phyloP scores from a whole-genome alignment of 1,140 invertebrate species.

The Olivierus martensii region DNA sequence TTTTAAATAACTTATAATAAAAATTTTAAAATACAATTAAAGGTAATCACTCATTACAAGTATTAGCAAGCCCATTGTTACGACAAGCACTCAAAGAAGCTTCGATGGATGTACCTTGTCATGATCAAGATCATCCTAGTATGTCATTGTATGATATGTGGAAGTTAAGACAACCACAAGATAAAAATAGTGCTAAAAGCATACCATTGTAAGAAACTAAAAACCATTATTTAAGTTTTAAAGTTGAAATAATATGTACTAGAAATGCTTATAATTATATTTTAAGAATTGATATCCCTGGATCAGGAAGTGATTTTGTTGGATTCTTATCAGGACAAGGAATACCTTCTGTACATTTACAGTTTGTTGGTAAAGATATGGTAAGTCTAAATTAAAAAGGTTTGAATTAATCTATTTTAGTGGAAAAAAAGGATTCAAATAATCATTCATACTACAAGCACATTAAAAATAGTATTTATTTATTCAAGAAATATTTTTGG shows the following conservation, averaged over 20 bases:
- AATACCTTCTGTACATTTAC: conserved; percentile 20
- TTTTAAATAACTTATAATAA: too few species aligned
- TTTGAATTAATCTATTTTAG: too few species aligned
- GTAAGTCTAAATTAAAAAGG: too few species aligned
- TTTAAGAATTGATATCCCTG: neutral
- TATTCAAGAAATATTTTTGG: too few species aligned
- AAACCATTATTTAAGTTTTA: too few species aligned
- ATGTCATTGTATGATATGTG: conserved; percentile 21
- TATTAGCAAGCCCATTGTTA: conserved; percentile 25
- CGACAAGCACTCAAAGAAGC: conserved; percentile 24
- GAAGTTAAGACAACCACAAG: conserved; percentile 2
- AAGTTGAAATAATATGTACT: too few species aligned
- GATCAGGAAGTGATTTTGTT: conserved; percentile 18
- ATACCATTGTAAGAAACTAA: neutral
- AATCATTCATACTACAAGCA: too few species aligned
- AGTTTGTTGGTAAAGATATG: conserved; percentile 17
- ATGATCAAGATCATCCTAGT: conserved; percentile 17
- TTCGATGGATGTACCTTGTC: conserved; percentile 19
- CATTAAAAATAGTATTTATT: too few species aligned
- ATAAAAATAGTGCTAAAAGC: neutral
- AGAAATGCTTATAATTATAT: too few species aligned
- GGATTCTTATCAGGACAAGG: conserved; percentile 21
- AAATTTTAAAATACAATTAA: conserved; percentile 10
- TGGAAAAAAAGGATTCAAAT: too few species aligned
- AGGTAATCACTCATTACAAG: conserved; percentile 26